Percentiles rank a stretch among this genome's conserved stretches.
phyloP scores from a whole-genome alignment of 2,888 invertebrate species.

The Agonopterix arenella region DNA sequence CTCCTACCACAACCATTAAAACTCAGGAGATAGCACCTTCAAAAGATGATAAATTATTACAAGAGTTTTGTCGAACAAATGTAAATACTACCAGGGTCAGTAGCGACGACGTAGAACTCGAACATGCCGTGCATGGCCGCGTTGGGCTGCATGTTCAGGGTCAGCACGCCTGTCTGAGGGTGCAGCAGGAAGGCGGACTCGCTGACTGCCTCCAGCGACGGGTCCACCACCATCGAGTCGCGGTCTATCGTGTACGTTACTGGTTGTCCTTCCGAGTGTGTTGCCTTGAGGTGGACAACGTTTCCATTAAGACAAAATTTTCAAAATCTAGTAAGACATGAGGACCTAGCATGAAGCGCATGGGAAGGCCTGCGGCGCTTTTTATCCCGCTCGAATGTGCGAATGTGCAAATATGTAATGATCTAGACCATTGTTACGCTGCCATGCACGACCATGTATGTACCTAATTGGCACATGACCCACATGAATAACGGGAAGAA shows the following conservation, averaged over 20 bases:
- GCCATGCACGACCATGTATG: too few relatives aligned
- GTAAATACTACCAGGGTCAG: constrained; percentile 58
- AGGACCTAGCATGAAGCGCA: too few relatives aligned
- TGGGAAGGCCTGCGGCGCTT: too few relatives aligned
- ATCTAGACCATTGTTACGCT: too few relatives aligned
- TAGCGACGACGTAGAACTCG: constrained; percentile 71
- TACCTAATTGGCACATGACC: too few relatives aligned
- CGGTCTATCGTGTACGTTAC: constrained; percentile 56
- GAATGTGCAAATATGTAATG: too few relatives aligned
- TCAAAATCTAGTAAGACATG: too few relatives aligned
- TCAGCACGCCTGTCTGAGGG: constrained; percentile 56
- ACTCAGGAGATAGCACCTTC: too few relatives aligned
- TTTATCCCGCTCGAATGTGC: too few relatives aligned
- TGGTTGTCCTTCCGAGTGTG: constrained; percentile 67
- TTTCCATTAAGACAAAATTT: too few relatives aligned
- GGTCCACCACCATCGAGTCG: constrained; percentile 52
- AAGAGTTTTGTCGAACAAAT: not conserved
- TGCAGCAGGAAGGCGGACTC: constrained; percentile 57
- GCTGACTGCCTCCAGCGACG: constrained; percentile 49
- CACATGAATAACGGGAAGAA: too few relatives aligned
- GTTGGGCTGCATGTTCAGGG: constrained; percentile 67
- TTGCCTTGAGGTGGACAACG: constrained; percentile 58
- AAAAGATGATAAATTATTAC: not conserved
- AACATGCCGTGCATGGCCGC: constrained; percentile 79
- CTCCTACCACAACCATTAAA: too few relatives aligned